Evolutionary conservation across 92 coral and sea anemone species (phyloP).

Genomic region (Umimayanthus kanabou): DNA sequence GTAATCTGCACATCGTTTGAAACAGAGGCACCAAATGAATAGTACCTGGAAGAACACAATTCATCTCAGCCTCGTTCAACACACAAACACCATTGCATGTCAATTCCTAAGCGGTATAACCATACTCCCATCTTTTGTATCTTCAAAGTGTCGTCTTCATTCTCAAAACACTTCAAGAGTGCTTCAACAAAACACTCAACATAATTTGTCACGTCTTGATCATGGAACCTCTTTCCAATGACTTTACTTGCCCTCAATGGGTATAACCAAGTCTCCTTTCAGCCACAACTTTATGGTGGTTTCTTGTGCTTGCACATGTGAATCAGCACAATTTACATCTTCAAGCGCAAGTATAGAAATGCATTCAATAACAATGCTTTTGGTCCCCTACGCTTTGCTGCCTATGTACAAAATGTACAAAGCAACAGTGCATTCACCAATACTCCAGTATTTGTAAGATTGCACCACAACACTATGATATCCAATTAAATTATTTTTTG

Average conservation of each 20-base stretch:
- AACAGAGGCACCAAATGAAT: not conserved
- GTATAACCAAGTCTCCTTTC: not conserved
- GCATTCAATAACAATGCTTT: not conserved
- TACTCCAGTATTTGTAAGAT: not conserved
- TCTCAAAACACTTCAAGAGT: not conserved
- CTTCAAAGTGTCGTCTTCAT: not conserved
- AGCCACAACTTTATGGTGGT: not conserved
- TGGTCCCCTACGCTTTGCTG: not conserved
- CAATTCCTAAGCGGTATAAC: not conserved
- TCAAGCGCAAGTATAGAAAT: not conserved
- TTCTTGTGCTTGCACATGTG: not conserved
- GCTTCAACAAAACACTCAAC: not conserved
- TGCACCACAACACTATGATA: not conserved
- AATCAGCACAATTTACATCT: not conserved
- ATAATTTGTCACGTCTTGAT: not conserved
- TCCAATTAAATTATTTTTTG: conserved; percentile 6
- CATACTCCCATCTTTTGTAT: not conserved
- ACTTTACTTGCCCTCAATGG: not conserved
- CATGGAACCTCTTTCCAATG: not conserved
- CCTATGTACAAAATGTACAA: not conserved
- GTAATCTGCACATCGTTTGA: not conserved
- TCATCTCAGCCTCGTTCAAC: not conserved
- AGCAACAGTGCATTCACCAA: not conserved
- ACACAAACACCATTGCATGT: not conserved
- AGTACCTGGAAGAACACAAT: not conserved